phyloP scores from a whole-genome alignment of 2,797 vertebrate species.

The Luscinia luscinia region DNA sequence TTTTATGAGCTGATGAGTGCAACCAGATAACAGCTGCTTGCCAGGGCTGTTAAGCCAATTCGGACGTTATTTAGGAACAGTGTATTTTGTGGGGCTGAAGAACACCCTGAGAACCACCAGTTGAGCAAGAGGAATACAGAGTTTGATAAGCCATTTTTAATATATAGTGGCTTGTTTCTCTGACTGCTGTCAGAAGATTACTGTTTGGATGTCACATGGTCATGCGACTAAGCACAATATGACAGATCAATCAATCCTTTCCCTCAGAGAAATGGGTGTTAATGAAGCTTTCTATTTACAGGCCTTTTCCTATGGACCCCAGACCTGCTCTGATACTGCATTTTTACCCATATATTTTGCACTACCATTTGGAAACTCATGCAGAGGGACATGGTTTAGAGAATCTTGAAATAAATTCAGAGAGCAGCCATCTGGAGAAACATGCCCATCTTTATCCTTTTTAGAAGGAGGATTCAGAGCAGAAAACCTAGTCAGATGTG shows the following conservation, averaged over 20 bases:
- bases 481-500: not conserved
- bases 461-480: not conserved
- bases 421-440: not conserved
- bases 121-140: not conserved
- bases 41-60: not conserved
- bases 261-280: not conserved
- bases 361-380: not conserved
- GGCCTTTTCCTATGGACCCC: not conserved
- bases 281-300: not conserved
- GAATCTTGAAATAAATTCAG: not conserved
- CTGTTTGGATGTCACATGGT: not conserved
- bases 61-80: not conserved
- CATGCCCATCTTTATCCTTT: not conserved
- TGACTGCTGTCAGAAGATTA: not conserved
- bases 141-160: not conserved
- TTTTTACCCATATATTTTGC: not conserved
- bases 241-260: not conserved
- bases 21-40: conserved; percentile 9
- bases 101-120: not conserved
- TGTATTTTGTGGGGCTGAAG: not conserved
- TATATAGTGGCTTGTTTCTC: not conserved
- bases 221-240: not conserved
- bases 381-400: not conserved
- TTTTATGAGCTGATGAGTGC: conserved; percentile 10
- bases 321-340: not conserved